These are phyloP conservation scores for Harpia harpyja DNA, from an alignment of 2,797 vertebrate species.

Conservation along the genomic window DNA sequence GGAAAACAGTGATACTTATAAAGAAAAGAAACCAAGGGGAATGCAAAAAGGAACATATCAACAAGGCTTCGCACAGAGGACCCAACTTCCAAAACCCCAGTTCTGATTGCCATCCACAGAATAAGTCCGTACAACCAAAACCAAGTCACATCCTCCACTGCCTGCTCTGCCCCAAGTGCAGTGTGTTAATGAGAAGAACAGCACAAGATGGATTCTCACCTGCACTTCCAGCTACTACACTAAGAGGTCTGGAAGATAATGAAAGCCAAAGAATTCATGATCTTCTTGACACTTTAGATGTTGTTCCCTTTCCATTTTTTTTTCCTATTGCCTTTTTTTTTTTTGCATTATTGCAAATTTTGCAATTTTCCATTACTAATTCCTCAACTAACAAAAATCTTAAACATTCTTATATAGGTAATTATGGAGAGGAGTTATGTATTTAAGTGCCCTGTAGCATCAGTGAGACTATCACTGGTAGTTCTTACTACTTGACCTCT, in stretches of 20 bases:
- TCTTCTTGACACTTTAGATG: background rate
- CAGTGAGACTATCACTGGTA: background rate
- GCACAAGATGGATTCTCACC: background rate
- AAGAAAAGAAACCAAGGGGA: background rate
- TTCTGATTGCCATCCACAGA: no score
- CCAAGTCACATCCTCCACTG: background rate
- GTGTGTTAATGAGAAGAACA: background rate
- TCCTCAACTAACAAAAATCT: background rate
- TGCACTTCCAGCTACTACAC: background rate
- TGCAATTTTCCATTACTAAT: background rate
- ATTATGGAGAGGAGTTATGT: background rate
- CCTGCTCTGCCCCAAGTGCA: background rate
- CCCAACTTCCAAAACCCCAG: background rate
- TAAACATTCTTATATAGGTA: background rate
- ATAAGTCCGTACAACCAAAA: background rate
- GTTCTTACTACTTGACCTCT: background rate
- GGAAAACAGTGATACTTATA: background rate
- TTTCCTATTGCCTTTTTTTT: background rate
- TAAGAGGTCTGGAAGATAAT: background rate
- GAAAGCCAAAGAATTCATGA: background rate
- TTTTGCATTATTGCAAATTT: background rate
- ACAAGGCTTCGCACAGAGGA: background rate
- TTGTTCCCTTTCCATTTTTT: background rate
- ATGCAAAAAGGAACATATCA: background rate
- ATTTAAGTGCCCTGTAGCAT: background rate